phyloP scores from a whole-genome alignment of 1,140 invertebrate genomes.

The Drosophila melanogaster region DNA sequence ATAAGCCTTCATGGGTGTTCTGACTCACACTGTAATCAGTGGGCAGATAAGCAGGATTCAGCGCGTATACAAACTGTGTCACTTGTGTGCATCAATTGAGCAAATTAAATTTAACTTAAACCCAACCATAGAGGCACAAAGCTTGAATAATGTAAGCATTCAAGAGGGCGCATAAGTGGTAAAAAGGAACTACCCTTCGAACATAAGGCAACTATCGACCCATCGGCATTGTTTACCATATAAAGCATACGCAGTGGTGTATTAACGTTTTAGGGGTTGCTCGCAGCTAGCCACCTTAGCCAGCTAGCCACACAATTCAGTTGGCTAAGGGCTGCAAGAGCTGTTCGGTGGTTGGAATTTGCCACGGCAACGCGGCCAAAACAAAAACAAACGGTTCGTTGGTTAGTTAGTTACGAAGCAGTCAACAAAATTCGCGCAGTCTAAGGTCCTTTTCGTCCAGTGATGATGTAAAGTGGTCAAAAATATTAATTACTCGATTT shows the following conservation, averaged over 20 bases:
- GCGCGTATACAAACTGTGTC: constrained; percentile 20
- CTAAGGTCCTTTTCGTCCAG: constrained; percentile 48
- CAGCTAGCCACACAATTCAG: constrained; percentile 31
- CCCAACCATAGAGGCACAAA: constrained; percentile 31
- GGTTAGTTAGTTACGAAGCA: constrained; percentile 18
- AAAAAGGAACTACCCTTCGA: constrained; percentile 32
- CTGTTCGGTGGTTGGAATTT: constrained; percentile 35
- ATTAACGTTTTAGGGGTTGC: constrained; percentile 63
- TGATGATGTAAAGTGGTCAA: constrained; percentile 45
- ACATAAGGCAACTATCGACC: constrained; percentile 62
- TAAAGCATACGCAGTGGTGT: constrained; percentile 66
- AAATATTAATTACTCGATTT: constrained; percentile 5
- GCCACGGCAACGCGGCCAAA: constrained; percentile 55
- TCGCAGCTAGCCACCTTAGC: constrained; percentile 6
- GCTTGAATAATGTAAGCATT: constrained; percentile 29
- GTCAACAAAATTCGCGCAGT: constrained; percentile 51
- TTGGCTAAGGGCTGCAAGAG: constrained; percentile 47
- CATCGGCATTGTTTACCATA: constrained; percentile 51
- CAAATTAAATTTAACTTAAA: constrained; percentile 52
- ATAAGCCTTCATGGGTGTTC: constrained; percentile 11
- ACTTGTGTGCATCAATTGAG: constrained; percentile 53
- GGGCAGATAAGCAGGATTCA: constrained; percentile 14
- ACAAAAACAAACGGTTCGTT: constrained; percentile 24
- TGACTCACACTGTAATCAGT: constrained; percentile 31
- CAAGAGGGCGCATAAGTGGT: constrained; percentile 22